A percentile compares a stretch with the other conserved stretches of the same genome.
Evolutionary conservation across 2,888 invertebrate species (phyloP).

Genomic region (Sclerodermus sp.): DNA sequence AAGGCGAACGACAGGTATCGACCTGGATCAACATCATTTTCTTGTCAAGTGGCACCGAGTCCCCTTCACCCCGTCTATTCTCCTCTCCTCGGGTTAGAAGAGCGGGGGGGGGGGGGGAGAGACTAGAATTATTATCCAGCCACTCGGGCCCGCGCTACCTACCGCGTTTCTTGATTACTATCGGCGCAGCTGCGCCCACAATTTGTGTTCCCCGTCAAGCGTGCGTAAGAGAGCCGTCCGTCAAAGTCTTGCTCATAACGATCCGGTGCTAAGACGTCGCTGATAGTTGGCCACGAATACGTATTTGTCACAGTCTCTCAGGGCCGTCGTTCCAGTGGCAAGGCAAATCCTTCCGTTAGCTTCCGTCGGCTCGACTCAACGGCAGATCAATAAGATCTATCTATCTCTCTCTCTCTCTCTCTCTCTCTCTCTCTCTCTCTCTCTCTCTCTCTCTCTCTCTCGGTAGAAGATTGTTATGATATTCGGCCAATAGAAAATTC

Average conservation of each 20-base stretch:
- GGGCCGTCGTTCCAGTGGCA: too few species aligned
- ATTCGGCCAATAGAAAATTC: too few species aligned
- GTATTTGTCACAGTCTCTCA: too few species aligned
- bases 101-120: constrained; percentile 3
- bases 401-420: neutral
- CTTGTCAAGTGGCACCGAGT: constrained; percentile 36
- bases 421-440: constrained; percentile 1
- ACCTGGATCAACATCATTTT: constrained; percentile 42
- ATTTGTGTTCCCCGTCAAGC: constrained; percentile 43
- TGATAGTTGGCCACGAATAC: constrained; percentile 27
- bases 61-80: constrained; percentile 17
- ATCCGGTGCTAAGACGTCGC: constrained; percentile 30
- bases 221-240: constrained; percentile 53
- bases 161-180: constrained; percentile 53
- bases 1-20: constrained; percentile 29
- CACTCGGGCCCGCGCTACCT: constrained; percentile 42
- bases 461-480: too few species aligned
- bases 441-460: too few species aligned
- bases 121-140: constrained; percentile 37
- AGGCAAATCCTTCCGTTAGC: too few species aligned
- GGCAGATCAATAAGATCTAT: too few species aligned
- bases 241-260: constrained; percentile 50
- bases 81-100: neutral
- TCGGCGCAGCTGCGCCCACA: constrained; percentile 54
- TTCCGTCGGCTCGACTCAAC: too few species aligned